A percentile compares a stretch with the other conserved stretches of the same genome.
Evolutionary conservation across 2,797 vertebrate genomes (phyloP).

Genomic region (Scomberomorus guttatus): DNA sequence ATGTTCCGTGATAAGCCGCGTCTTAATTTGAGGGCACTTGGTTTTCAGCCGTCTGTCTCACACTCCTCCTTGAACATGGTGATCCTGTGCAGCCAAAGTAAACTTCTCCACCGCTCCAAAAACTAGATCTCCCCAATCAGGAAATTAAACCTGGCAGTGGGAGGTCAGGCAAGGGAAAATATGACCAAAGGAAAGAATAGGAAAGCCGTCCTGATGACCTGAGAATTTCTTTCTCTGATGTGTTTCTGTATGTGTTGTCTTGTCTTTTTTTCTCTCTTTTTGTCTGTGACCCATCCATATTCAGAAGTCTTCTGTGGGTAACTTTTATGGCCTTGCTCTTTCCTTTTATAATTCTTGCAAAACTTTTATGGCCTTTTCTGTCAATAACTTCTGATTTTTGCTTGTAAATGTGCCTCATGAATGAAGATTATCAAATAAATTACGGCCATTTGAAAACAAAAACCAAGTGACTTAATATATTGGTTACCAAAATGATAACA

Average conservation of each 20-base stretch:
- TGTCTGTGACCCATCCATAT: not conserved
- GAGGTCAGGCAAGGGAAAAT: conserved; percentile 67
- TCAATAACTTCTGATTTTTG: not conserved
- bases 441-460: not conserved
- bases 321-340: not conserved
- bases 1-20: conserved; percentile 43
- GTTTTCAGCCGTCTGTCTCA: conserved; percentile 29
- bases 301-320: not conserved
- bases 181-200: conserved; percentile 58
- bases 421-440: not conserved
- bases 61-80: conserved; percentile 32
- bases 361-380: not conserved
- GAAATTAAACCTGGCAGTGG: conserved; percentile 70
- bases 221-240: conserved; percentile 19
- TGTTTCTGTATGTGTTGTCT: not conserved
- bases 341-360: not conserved
- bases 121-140: conserved; percentile 66
- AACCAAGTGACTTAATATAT: not conserved
- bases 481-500: conserved; percentile 13
- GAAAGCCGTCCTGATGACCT: conserved; percentile 44
- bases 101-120: conserved; percentile 62
- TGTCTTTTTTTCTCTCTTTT: conserved; percentile 4
- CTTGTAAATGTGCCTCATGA: not conserved
- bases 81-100: conserved; percentile 67
- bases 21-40: conserved; percentile 60